These are phyloP conservation scores for Schlechtendalia chinensis DNA, from an alignment of 1,140 invertebrate species.

Conservation along the genomic window DNA sequence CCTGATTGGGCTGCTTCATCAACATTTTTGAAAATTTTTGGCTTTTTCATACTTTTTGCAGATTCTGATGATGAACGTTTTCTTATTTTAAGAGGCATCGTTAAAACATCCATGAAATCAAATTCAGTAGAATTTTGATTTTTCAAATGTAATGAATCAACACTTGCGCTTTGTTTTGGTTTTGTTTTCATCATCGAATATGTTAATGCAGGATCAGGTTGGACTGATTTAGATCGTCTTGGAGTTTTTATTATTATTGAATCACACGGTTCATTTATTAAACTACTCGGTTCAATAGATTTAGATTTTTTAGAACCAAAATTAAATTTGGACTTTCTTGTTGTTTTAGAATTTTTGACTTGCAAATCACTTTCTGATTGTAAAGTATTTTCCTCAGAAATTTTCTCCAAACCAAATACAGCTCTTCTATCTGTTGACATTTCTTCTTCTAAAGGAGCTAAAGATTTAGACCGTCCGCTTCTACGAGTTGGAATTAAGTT, in stretches of 20 bases:
- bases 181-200: not conserved
- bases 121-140: not conserved
- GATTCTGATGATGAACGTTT: not conserved
- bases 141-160: not conserved
- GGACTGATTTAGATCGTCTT: conserved; percentile 24
- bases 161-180: conserved; percentile 28
- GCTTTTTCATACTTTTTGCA: not conserved
- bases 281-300: too few species aligned
- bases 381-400: conserved; percentile 21
- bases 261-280: not conserved
- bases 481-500: not conserved
- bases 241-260: not conserved
- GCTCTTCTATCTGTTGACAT: not conserved
- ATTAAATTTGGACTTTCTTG: conserved; percentile 34
- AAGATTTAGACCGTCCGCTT: conserved; percentile 35
- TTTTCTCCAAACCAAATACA: conserved; percentile 2
- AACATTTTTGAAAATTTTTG: not conserved
- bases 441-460: not conserved
- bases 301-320: not conserved
- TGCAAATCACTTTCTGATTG: not conserved
- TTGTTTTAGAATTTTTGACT: not conserved
- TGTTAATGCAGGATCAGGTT: conserved; percentile 6
- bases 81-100: not conserved
- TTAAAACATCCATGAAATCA: not conserved
- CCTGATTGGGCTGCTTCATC: not conserved